Conservation (phyloP, 2,797 vertebrate species). For the Rhabdophis nuchalis region DNA sequence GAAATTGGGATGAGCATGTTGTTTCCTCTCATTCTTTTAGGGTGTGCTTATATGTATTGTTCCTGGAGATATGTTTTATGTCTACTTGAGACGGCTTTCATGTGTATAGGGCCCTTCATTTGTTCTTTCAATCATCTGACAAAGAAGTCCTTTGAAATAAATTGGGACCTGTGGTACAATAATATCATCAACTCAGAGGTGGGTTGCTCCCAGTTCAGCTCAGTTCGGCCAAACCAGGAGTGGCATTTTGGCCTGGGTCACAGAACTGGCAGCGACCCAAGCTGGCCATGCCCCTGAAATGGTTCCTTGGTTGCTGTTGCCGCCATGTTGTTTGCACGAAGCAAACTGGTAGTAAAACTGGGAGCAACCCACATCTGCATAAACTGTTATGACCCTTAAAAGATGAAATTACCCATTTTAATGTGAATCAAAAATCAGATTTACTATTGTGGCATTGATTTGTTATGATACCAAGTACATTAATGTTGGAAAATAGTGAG, state of each 20-base stretch:
- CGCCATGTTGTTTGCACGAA: no score
- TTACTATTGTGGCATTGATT: neutral
- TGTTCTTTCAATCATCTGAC: neutral
- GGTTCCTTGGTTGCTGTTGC: no score
- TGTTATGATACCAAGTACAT: neutral
- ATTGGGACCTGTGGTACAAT: neutral
- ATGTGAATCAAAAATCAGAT: neutral
- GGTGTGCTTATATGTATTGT: neutral
- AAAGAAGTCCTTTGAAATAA: neutral
- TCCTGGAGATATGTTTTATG: neutral
- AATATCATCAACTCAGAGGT: neutral
- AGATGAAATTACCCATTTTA: neutral
- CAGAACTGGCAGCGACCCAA: no score
- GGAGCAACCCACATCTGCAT: no score
- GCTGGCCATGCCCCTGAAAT: no score
- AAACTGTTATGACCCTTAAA: neutral
- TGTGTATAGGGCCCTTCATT: neutral
- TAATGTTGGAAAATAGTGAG: neutral
- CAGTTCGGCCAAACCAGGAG: no score
- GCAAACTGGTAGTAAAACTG: no score
- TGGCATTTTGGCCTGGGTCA: no score
- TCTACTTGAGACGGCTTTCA: neutral
- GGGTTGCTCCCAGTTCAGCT: no score
- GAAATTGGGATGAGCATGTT: neutral
- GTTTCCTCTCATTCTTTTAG: neutral